phyloP scores from a whole-genome alignment of 1,140 invertebrate species.

The Drosophila prosaltans region DNA sequence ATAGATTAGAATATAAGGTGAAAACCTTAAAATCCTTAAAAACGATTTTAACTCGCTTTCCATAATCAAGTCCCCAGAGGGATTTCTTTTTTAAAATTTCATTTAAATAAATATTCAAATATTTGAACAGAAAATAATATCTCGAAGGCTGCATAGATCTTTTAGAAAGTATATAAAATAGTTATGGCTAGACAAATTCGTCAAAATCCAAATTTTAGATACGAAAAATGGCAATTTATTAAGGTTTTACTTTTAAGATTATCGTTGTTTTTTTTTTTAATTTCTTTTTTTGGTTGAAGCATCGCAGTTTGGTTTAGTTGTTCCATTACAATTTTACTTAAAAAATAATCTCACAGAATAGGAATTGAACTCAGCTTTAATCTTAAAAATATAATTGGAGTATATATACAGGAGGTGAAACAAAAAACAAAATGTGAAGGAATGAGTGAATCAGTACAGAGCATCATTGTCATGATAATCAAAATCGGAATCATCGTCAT shows the following conservation, averaged over 20 bases:
- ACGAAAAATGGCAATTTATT: slow-evolving; percentile 11
- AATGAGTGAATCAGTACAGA: slow-evolving; percentile 7
- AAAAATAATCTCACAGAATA: slow-evolving; percentile 6
- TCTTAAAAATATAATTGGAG: not conserved
- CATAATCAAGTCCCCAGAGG: too few relatives aligned
- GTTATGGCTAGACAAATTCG: not conserved
- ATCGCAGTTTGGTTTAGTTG: slow-evolving; percentile 3
- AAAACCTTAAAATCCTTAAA: too few relatives aligned
- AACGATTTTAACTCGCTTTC: too few relatives aligned
- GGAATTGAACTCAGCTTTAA: not conserved
- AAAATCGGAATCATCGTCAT: slow-evolving; percentile 1
- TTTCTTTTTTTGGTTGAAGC: not conserved
- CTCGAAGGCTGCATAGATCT: too few relatives aligned
- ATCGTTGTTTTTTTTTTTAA: not conserved
- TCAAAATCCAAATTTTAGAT: not conserved
- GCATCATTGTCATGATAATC: slow-evolving; percentile 14
- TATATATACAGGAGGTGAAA: slow-evolving; percentile 3
- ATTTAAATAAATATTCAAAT: not conserved
- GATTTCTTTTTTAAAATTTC: too few relatives aligned
- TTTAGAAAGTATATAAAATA: not conserved
- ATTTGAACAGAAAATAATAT: not conserved
- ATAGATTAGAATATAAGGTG: not conserved
- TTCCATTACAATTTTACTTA: slow-evolving; percentile 6
- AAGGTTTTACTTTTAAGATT: not conserved
- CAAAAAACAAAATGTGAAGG: not conserved